These are phyloP conservation scores for Simalia tracyae DNA, from an alignment of 2,797 vertebrate genomes.

Conservation along the genomic window DNA sequence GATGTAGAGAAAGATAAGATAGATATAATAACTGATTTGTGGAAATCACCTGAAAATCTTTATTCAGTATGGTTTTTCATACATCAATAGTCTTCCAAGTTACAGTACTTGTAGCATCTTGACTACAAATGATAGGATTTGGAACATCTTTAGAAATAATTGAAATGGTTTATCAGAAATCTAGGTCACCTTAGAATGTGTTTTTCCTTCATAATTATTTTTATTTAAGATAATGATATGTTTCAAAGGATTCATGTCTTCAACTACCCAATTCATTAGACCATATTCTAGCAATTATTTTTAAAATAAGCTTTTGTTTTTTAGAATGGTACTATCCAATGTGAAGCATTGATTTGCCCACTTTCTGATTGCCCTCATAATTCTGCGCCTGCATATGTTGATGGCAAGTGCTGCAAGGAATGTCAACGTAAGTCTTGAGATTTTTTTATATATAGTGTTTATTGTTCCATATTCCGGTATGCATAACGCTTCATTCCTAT, in stretches of 20 bases:
- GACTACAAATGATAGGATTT: conserved; percentile 26
- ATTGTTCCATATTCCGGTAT: conserved; percentile 11
- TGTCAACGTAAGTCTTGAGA: conserved; percentile 86
- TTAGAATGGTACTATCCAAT: conserved; percentile 92
- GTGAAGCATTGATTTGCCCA: conserved; percentile 86
- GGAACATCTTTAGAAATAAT: neutral
- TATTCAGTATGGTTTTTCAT: conserved; percentile 39
- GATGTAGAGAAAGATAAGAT: neutral
- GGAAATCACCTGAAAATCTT: conserved; percentile 35
- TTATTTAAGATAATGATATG: neutral
- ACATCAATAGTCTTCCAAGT: conserved; percentile 36
- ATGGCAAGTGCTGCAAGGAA: conserved; percentile 93
- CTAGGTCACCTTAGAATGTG: neutral
- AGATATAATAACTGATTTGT: conserved; percentile 20
- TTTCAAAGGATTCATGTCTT: neutral
- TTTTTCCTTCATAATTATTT: conserved; percentile 9
- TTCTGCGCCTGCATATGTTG: conserved; percentile 83
- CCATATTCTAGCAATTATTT: neutral
- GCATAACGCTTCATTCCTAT: conserved; percentile 3
- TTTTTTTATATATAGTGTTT: neutral
- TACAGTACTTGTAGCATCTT: conserved; percentile 43
- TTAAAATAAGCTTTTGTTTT: conserved; percentile 42
- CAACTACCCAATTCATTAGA: neutral
- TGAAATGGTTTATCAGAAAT: conserved; percentile 19
- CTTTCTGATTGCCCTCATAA: conserved; percentile 82